These are phyloP conservation scores for Tachycineta bicolor DNA, from an alignment of 2,113 vertebrate species.

Conservation along the genomic window DNA sequence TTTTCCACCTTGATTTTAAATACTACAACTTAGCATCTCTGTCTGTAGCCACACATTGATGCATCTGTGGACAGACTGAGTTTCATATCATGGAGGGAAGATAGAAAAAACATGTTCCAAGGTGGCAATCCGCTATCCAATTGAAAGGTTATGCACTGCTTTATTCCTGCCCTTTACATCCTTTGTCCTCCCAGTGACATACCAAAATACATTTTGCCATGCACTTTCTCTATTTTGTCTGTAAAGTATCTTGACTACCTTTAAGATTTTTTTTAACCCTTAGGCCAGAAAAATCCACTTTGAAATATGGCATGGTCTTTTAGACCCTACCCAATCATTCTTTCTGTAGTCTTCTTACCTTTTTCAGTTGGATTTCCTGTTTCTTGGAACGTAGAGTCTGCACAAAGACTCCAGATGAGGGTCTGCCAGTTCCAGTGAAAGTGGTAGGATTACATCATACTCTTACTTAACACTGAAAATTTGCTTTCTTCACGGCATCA, in stretches of 20 bases:
- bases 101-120: not conserved
- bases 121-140: not conserved
- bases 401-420: not conserved
- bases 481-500: conserved; percentile 21
- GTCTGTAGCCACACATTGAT: not conserved
- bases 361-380: not conserved
- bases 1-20: not conserved
- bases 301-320: not conserved
- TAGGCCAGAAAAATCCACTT: not conserved
- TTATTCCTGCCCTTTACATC: not conserved
- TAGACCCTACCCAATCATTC: not conserved
- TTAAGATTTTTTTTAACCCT: not conserved
- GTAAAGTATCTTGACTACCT: not conserved
- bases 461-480: conserved; percentile 21
- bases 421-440: not conserved
- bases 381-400: not conserved
- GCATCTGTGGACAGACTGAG: not conserved
- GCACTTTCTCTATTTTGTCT: not conserved
- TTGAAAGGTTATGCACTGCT: not conserved
- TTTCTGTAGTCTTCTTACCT: not conserved
- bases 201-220: not conserved
- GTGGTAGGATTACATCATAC: not conserved
- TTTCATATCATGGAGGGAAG: not conserved
- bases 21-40: not conserved
- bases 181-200: not conserved